Percentiles rank a stretch among this genome's conserved stretches.
phyloP scores from a whole-genome alignment of 30 jellyfish, hydroid and myxozoan species.

The Pseudorhiza aurosa region DNA sequence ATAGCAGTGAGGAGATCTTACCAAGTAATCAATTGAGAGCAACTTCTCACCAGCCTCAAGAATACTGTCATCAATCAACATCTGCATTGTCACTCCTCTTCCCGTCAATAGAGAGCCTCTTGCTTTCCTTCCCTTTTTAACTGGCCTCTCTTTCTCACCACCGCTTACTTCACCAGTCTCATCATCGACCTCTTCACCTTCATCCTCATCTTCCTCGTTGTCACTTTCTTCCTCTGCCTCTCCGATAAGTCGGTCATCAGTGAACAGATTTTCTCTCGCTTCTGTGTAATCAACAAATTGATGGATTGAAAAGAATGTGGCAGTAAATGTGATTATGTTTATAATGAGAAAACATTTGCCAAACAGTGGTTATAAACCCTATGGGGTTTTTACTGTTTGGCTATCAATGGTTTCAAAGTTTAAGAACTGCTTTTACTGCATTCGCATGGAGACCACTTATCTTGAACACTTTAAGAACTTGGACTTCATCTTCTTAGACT shows the following conservation, averaged over 20 bases:
- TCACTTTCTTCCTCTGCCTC: slow-evolving; percentile 16
- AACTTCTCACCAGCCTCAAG: slow-evolving; percentile 85
- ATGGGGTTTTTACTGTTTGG: too few species aligned
- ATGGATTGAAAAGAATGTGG: too few species aligned
- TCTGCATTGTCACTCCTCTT: slow-evolving; percentile 96
- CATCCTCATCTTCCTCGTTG: slow-evolving; percentile 21
- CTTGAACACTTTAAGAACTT: too few species aligned
- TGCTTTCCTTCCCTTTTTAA: slow-evolving; percentile 42
- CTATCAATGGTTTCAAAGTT: too few species aligned
- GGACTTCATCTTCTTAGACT: too few species aligned
- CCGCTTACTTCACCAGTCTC: slow-evolving; percentile 33
- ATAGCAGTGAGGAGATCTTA: slow-evolving; percentile 17
- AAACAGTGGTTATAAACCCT: too few species aligned
- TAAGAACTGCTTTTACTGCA: too few species aligned
- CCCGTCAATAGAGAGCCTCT: slow-evolving; percentile 82
- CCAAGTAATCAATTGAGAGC: slow-evolving; percentile 88
- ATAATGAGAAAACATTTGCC: too few species aligned
- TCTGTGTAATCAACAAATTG: background rate
- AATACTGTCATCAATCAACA: slow-evolving; percentile 91
- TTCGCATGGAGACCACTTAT: too few species aligned
- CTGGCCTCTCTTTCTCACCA: slow-evolving; percentile 36
- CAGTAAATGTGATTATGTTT: too few species aligned
- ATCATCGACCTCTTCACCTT: slow-evolving; percentile 58
- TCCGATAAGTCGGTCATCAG: background rate
- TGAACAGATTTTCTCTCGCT: slow-evolving; percentile 18